Conservation (phyloP, 2,797 vertebrate genomes). For the Syngnathus acus region DNA sequence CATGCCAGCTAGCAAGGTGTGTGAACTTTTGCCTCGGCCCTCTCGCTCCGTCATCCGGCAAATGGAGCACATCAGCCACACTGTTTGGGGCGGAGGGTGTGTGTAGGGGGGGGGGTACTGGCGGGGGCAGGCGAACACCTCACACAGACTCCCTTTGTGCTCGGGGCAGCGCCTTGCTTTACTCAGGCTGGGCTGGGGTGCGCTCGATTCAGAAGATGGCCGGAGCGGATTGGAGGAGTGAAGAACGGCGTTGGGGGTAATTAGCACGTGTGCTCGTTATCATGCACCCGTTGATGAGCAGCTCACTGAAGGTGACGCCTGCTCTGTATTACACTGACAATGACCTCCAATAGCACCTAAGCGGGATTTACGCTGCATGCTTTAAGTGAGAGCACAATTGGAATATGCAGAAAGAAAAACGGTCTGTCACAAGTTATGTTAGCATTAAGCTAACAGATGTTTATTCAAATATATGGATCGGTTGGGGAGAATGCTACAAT, state of each 20-base stretch:
- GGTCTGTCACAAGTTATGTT: neutral
- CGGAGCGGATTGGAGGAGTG: constrained; percentile 34
- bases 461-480: neutral
- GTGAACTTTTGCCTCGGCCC: constrained; percentile 86
- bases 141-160: constrained; percentile 85
- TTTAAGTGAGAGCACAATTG: neutral
- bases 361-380: neutral
- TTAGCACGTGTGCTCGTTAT: constrained; percentile 78
- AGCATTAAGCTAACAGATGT: neutral
- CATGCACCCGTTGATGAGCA: constrained; percentile 75
- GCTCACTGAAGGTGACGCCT: constrained; percentile 80
- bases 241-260: constrained; percentile 70
- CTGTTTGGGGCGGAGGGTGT: constrained; percentile 37
- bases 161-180: constrained; percentile 72
- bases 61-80: constrained; percentile 85
- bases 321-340: constrained; percentile 63
- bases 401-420: neutral
- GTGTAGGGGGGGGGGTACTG: constrained; percentile 16
- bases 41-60: constrained; percentile 87
- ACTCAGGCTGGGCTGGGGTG: constrained; percentile 51
- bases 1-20: constrained; percentile 94
- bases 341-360: neutral
- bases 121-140: constrained; percentile 51
- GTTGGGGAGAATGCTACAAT: neutral
- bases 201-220: constrained; percentile 35